Conservation (phyloP, 1,140 invertebrate genomes). For the Aleiodes sp. region DNA sequence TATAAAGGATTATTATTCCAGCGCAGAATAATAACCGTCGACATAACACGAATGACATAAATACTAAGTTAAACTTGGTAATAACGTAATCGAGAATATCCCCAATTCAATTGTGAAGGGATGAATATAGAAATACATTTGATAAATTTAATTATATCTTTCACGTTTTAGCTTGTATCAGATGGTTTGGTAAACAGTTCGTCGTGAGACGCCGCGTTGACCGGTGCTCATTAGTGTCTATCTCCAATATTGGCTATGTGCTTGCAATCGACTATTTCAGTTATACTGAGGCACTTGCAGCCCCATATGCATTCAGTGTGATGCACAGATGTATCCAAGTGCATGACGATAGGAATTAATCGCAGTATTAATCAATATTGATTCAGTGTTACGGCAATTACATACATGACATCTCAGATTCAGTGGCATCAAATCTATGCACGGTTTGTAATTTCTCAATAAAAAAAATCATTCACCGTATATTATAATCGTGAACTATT, state of each 20-base stretch:
- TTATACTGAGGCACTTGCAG: not conserved
- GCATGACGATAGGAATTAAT: constrained; percentile 42
- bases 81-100: not conserved
- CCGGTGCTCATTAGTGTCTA: constrained; percentile 38
- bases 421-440: too few relatives aligned
- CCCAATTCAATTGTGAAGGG: not conserved
- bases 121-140: not conserved
- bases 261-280: constrained; percentile 43
- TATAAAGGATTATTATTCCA: not conserved
- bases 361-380: constrained; percentile 47
- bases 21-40: not conserved
- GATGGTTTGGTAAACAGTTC: too few relatives aligned
- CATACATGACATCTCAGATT: not conserved
- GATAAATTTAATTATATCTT: too few relatives aligned
- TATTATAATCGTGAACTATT: too few relatives aligned
- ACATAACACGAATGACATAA: not conserved
- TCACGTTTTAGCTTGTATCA: too few relatives aligned
- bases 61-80: not conserved
- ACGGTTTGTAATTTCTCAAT: too few relatives aligned
- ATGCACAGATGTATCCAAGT: not conserved
- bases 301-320: constrained; percentile 14
- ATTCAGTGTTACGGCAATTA: constrained; percentile 32
- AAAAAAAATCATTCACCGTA: too few relatives aligned
- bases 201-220: not conserved
- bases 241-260: constrained; percentile 43